Base-by-base conservation (phyloP, 2,113 vertebrate species). In the Eleginops maclovinus region DNA sequence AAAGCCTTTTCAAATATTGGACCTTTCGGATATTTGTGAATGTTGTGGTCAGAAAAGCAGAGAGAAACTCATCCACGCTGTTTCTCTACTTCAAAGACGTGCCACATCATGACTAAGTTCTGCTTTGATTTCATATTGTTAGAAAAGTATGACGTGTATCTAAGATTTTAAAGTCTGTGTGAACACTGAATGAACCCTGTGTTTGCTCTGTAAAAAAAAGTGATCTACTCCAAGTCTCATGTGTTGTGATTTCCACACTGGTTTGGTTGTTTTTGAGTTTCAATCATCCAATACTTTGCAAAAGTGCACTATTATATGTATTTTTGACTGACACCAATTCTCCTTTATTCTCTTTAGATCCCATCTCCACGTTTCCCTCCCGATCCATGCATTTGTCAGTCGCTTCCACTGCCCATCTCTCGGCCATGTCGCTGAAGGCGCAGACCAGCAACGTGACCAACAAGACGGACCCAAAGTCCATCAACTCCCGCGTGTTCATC, bases 361-460 rank as follows among this genome's bases (percentile, higher is more conserved):
- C 19, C 60, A 2, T 63, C 51, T 71, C 59, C 50, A 10, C 67
- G 28, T 36, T 59, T 24, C 47, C 28, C 36, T 69, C 76, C 28
- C 28, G 62, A 75, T 58, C 67, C 64, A 60, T 58, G 66, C 54
- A 31, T 67, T 9, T 13, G 22, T 64, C 66, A 3, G 47, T 47
- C 21, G 0, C 22, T 16, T 88, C 49, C 41, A 10, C 14, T 16
- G 14, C 59, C 22, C 19, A 19, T 58, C 50, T 47, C 21, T 75
- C 73, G 82, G 70, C 69, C 74, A 99, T 99, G 97, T 98, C 97
- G 60, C 82, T 97, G 89, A 98, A 98, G 91, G 96, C 96, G 54
- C 96, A 97, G 90, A 97, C 97, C 2, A 99, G 97, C 75, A 99
- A 99, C 64, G 96, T 98, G 90, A 99, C 97, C 7, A 99, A 99